Evolutionary conservation across 2,888 invertebrate genomes (phyloP).

Genomic region (Abscondita cerata): DNA sequence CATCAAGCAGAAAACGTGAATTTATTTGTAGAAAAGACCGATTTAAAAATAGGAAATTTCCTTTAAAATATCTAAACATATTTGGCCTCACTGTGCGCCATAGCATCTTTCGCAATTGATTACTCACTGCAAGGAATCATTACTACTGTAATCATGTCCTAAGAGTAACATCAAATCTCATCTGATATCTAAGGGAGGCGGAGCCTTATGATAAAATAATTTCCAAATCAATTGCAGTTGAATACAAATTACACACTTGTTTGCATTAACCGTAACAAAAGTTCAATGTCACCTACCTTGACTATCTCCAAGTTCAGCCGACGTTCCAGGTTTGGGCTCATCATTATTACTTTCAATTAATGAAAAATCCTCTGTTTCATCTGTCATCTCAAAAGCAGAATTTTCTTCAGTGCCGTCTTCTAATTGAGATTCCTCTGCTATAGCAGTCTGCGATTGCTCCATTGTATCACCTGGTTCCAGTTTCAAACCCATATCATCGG

Average conservation of each 20-base stretch:
- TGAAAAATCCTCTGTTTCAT: constrained; percentile 54
- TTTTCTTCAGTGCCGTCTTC: constrained; percentile 53
- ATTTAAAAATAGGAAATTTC: too few species aligned
- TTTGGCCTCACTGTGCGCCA: too few species aligned
- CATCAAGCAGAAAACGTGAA: too few species aligned
- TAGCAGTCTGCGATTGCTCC: constrained; percentile 41
- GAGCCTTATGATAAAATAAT: too few species aligned
- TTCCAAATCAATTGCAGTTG: background rate
- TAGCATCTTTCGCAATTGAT: too few species aligned
- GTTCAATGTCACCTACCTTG: constrained; percentile 54
- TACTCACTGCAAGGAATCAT: too few species aligned
- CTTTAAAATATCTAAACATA: too few species aligned
- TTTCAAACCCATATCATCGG: constrained; percentile 52
- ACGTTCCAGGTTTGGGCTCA: constrained; percentile 57
- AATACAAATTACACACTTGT: constrained; percentile 24
- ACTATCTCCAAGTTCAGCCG: constrained; percentile 54
- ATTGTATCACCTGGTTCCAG: constrained; percentile 55
- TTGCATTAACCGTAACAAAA: constrained; percentile 33
- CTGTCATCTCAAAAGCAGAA: constrained; percentile 45
- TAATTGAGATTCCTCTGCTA: constrained; percentile 47
- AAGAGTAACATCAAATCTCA: too few species aligned
- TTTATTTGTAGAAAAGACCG: too few species aligned
- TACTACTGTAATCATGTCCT: too few species aligned
- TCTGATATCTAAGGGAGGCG: too few species aligned
- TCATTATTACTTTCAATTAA: constrained; percentile 54